phyloP scores from a whole-genome alignment of 92 coral and sea anemone species.

The Palythoa caribaeorum region DNA sequence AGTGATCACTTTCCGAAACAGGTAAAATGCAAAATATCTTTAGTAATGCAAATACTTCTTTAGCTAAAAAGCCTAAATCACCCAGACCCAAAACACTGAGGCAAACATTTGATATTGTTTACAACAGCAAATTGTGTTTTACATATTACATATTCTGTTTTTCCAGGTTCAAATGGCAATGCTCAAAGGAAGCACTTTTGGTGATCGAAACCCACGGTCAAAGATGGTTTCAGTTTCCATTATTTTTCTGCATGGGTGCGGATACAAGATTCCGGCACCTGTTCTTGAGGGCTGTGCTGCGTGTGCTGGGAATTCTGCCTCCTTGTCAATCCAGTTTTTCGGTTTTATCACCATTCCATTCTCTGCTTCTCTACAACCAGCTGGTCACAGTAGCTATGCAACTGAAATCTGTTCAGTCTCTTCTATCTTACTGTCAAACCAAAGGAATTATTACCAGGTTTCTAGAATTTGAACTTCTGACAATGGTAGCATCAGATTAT shows the following conservation, averaged over 20 bases:
- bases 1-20: neutral
- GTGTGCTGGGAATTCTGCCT: constrained; percentile 17
- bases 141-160: neutral
- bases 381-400: neutral
- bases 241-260: constrained; percentile 40
- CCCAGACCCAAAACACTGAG: neutral
- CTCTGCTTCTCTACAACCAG: neutral
- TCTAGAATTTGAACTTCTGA: constrained; percentile 11
- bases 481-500: constrained; percentile 14
- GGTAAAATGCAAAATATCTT: neutral
- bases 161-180: constrained; percentile 2
- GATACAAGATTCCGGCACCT: constrained; percentile 35
- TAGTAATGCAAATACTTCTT: neutral
- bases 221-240: constrained; percentile 20
- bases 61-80: neutral
- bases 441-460: constrained; percentile 4
- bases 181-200: neutral
- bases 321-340: neutral
- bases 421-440: neutral
- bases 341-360: neutral
- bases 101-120: neutral
- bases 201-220: neutral
- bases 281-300: constrained; percentile 34
- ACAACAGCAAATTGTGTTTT: neutral
- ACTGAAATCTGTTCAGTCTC: neutral